A percentile compares a stretch with the other conserved stretches of the same genome.
Evolutionary conservation across 2,797 vertebrate species (phyloP).

Genomic region (Ambastaia sidthimunki): DNA sequence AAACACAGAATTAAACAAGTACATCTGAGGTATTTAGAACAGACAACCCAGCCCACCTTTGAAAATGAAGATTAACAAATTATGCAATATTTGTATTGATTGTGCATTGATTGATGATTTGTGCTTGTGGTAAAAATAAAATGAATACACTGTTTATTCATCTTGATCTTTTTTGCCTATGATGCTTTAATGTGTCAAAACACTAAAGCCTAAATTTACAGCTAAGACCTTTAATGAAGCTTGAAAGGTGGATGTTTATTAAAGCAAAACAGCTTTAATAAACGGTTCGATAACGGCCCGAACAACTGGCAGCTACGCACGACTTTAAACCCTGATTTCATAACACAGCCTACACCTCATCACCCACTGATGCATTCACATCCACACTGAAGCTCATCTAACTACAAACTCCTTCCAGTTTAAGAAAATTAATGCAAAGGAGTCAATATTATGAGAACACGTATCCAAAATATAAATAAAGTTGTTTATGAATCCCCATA

Average conservation of each 20-base stretch:
- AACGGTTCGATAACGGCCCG: too few species aligned
- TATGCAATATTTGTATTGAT: neutral
- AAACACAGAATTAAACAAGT: conserved; percentile 27
- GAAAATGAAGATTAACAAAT: neutral
- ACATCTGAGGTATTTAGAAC: conserved; percentile 66
- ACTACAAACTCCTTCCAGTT: conserved; percentile 1
- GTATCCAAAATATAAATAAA: neutral
- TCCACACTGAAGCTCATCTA: neutral
- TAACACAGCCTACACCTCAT: conserved; percentile 6
- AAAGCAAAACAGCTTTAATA: neutral
- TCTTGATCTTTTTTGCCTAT: too few species aligned
- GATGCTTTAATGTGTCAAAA: neutral
- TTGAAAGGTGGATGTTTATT: conserved; percentile 1
- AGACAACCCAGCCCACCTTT: neutral
- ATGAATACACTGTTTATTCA: too few species aligned
- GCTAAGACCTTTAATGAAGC: conserved; percentile 4
- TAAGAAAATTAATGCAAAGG: neutral
- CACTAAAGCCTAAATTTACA: neutral
- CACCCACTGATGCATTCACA: conserved; percentile 8
- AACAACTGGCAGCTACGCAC: neutral
- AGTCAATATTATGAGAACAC: neutral
- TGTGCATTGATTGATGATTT: neutral
- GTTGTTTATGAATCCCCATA: too few species aligned
- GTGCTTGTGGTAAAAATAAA: conserved; percentile 25
- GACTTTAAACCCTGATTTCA: neutral